Conservation (phyloP, 2,113 vertebrate genomes). For the Camelus bactrianus region DNA sequence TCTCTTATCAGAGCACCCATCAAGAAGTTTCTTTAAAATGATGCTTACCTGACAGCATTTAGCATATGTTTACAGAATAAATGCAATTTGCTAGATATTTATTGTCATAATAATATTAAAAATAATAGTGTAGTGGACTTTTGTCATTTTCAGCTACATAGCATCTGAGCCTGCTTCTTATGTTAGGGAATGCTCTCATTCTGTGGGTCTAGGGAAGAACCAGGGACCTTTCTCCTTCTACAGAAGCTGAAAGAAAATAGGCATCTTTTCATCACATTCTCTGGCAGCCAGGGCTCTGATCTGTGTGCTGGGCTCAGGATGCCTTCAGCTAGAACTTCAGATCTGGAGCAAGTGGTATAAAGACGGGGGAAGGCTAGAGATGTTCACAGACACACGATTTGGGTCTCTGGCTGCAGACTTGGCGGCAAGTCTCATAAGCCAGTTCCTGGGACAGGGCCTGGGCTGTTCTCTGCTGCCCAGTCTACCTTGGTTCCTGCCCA, state of each 20-base stretch:
- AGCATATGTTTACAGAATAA: constrained; percentile 1
- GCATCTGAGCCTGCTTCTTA: neutral
- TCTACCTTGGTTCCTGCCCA: constrained; percentile 6
- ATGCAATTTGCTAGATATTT: neutral
- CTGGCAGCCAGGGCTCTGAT: neutral
- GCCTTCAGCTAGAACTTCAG: neutral
- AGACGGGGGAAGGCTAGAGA: neutral
- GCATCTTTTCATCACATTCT: neutral
- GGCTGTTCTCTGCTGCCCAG: neutral
- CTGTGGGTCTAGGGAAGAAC: neutral
- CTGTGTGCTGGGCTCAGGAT: neutral
- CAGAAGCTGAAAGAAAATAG: neutral
- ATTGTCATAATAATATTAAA: neutral
- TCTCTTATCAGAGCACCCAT: constrained; percentile 11
- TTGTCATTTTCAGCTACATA: neutral
- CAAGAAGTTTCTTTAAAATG: constrained; percentile 35
- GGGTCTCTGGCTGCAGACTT: neutral
- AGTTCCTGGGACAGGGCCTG: neutral
- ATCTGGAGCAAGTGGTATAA: neutral
- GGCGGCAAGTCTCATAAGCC: neutral
- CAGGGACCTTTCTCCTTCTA: neutral
- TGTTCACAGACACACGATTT: neutral
- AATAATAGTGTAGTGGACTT: neutral
- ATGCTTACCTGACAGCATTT: neutral
- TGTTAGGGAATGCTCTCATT: neutral